These are phyloP conservation scores for Picus viridis DNA, from an alignment of 2,797 vertebrate genomes.

Conservation along the genomic window DNA sequence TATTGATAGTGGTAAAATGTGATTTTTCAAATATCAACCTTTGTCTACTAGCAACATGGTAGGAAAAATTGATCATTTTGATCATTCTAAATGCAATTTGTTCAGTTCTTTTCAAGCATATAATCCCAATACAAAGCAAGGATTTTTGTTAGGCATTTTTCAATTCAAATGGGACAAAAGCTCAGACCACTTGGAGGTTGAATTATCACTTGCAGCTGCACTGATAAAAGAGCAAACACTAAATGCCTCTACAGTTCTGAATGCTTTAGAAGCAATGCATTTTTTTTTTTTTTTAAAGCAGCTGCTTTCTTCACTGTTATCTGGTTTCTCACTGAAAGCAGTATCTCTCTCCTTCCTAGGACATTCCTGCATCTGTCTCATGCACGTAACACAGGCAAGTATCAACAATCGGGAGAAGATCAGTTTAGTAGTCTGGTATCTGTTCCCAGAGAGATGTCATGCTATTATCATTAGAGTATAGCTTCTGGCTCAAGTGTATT, in stretches of 20 bases:
- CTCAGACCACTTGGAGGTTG: constrained; percentile 67
- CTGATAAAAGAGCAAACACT: constrained; percentile 79
- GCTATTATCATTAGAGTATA: constrained; percentile 47
- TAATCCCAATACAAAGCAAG: constrained; percentile 64
- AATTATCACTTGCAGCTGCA: constrained; percentile 79
- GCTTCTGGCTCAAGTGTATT: constrained; percentile 57
- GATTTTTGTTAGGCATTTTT: constrained; percentile 67
- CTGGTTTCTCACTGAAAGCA: constrained; percentile 50
- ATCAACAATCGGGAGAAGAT: constrained; percentile 50
- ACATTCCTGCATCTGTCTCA: constrained; percentile 74
- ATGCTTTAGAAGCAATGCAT: constrained; percentile 64
- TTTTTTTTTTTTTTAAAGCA: constrained; percentile 75
- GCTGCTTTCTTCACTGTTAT: constrained; percentile 72
- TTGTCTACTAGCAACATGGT: constrained; percentile 27
- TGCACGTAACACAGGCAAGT: constrained; percentile 69
- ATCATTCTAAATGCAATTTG: constrained; percentile 66
- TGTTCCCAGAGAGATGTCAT: constrained; percentile 46
- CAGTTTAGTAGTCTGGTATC: constrained; percentile 60
- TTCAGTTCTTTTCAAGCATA: constrained; percentile 70
- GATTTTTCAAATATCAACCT: constrained; percentile 8
- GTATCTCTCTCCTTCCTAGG: constrained; percentile 68
- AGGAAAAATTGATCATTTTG: constrained; percentile 59
- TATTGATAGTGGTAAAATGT: constrained; percentile 23
- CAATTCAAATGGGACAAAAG: constrained; percentile 73
- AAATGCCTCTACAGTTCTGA: constrained; percentile 68